Evolutionary conservation across 2,113 vertebrate species (phyloP).

Genomic region (Collichthys lucidus): DNA sequence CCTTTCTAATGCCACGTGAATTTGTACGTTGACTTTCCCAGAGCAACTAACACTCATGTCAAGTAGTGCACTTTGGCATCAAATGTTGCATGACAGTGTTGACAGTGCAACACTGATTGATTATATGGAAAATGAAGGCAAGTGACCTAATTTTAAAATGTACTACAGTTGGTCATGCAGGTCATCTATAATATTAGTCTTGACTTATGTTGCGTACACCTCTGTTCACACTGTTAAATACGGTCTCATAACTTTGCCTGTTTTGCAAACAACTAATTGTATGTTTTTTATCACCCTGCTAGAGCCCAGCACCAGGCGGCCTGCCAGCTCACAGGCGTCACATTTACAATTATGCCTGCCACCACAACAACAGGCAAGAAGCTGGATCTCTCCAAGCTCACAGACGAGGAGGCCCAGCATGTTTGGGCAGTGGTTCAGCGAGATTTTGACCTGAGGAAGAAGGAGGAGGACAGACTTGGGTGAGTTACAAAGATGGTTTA

Average conservation of each 20-base stretch:
- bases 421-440: constrained; percentile 94
- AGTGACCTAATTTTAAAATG: neutral
- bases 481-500: constrained; percentile 70
- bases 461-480: constrained; percentile 92
- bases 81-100: neutral
- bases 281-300: neutral
- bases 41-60: neutral
- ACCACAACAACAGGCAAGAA: constrained; percentile 82
- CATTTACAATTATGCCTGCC: constrained; percentile 52
- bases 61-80: neutral
- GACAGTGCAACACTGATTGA: neutral
- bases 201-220: no score
- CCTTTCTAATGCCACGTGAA: neutral
- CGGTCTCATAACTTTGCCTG: neutral
- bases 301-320: neutral
- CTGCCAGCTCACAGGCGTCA: neutral
- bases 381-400: constrained; percentile 94
- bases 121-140: neutral
- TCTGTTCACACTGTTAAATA: neutral
- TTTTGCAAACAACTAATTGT: neutral
- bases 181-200: no score
- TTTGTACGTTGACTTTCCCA: neutral
- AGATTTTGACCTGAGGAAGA: constrained; percentile 91
- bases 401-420: constrained; percentile 92
- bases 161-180: neutral